Evolutionary conservation across 2,113 vertebrate genomes (phyloP).

Genomic region (Polypterus senegalus): DNA sequence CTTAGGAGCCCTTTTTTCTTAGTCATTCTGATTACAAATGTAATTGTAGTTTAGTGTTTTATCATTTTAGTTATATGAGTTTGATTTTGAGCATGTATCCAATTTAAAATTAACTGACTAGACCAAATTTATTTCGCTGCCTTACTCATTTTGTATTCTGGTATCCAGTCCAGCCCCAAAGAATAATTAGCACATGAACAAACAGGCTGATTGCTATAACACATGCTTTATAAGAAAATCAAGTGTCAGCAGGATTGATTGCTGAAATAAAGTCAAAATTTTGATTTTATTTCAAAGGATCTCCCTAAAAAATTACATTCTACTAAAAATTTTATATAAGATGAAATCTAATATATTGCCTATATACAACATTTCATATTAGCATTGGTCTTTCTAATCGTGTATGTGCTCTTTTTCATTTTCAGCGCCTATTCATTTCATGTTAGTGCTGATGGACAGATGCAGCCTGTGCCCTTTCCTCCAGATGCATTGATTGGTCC

Average conservation of each 20-base stretch:
- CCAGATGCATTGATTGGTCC: constrained; percentile 67
- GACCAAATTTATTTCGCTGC: background rate
- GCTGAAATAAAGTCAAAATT: no score
- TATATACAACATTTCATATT: no score
- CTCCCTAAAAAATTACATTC: no score
- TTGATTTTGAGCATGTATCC: no score
- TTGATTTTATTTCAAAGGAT: no score
- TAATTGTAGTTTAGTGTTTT: no score
- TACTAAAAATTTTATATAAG: no score
- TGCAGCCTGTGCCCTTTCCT: constrained; percentile 69
- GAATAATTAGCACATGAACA: background rate
- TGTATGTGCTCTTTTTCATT: constrained; percentile 10
- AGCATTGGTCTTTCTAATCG: no score
- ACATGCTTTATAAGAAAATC: constrained; percentile 2
- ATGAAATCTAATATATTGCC: no score
- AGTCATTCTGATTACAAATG: no score
- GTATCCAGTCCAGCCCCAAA: background rate
- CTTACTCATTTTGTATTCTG: background rate
- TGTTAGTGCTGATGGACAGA: constrained; percentile 65
- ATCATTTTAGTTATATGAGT: no score
- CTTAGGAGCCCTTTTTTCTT: no score
- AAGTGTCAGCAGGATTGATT: background rate
- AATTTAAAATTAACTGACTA: background rate
- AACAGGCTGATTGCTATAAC: background rate
- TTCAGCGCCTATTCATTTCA: constrained; percentile 66